Percentiles rank a stretch among this genome's conserved stretches.
These are phyloP conservation scores for Galerucella nymphaeae DNA, from an alignment of 2,888 invertebrate genomes.

Conservation along the genomic window DNA sequence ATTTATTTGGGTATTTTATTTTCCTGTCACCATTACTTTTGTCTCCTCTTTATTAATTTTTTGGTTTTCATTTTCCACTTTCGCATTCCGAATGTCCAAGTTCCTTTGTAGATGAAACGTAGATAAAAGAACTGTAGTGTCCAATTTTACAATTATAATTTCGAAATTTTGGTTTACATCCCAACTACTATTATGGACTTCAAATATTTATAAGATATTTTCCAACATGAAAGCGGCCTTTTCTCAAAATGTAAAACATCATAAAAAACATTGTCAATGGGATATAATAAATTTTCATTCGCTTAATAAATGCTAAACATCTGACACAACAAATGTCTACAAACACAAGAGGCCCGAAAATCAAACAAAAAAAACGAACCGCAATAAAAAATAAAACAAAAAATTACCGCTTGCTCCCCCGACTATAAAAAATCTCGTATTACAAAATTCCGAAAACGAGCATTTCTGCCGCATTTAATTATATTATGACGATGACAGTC, in stretches of 20 bases:
- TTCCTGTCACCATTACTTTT: no score
- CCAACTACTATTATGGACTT: neutral
- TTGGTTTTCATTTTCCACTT: no score
- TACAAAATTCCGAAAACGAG: constrained; percentile 43
- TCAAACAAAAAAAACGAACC: constrained; percentile 31
- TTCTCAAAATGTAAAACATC: constrained; percentile 2
- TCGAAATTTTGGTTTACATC: neutral
- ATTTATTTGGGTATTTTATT: no score
- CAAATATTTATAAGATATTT: neutral
- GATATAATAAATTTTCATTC: constrained; percentile 30
- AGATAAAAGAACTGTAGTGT: no score
- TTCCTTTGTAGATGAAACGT: no score
- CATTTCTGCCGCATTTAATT: constrained; percentile 43
- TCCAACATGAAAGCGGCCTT: neutral
- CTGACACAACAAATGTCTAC: constrained; percentile 35
- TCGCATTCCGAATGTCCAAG: no score
- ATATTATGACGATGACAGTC: constrained; percentile 39
- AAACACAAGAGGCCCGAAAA: constrained; percentile 24
- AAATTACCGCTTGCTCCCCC: constrained; percentile 24
- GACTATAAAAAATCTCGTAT: constrained; percentile 40
- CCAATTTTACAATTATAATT: no score
- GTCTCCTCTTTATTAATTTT: no score
- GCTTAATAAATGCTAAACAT: constrained; percentile 24
- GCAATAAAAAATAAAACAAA: constrained; percentile 19
- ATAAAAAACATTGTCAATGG: constrained; percentile 9